Conservation (phyloP, 2,888 invertebrate genomes). For the Alsophila aescularia region DNA sequence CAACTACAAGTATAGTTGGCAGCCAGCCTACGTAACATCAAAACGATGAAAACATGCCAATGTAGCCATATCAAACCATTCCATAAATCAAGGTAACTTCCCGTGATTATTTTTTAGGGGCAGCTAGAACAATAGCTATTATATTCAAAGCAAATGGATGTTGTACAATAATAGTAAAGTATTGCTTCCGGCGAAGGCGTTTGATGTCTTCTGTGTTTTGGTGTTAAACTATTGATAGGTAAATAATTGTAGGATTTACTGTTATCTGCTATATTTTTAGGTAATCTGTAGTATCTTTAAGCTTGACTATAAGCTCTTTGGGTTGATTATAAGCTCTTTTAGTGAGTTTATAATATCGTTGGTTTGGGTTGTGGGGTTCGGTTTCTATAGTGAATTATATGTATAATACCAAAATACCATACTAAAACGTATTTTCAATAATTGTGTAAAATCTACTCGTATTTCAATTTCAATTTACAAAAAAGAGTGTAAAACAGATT, state of each 20-base stretch:
- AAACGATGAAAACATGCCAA: conserved; percentile 19
- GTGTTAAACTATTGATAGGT: conserved; percentile 31
- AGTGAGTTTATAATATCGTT: too few species aligned
- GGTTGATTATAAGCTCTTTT: too few species aligned
- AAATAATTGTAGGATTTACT: conserved; percentile 28
- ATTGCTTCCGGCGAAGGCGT: conserved; percentile 70
- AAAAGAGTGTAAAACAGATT: too few species aligned
- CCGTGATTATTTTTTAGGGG: conserved; percentile 72
- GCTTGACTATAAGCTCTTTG: neutral
- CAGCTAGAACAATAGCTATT: conserved; percentile 79
- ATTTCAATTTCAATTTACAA: too few species aligned
- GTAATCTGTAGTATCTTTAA: conserved; percentile 6
- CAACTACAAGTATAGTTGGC: too few species aligned
- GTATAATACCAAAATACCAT: too few species aligned
- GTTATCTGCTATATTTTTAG: conserved; percentile 9
- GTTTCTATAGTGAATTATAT: too few species aligned
- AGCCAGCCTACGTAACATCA: too few species aligned
- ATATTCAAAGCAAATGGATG: conserved; percentile 77
- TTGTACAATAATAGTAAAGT: conserved; percentile 67
- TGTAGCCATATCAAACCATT: conserved; percentile 24
- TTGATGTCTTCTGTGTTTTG: conserved; percentile 56
- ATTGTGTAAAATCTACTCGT: too few species aligned
- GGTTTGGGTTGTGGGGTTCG: neutral
- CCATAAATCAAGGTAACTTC: conserved; percentile 73
- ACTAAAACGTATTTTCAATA: too few species aligned